These are phyloP conservation scores for Choristoneura rosaceana DNA, from an alignment of 2,888 invertebrate species.

Conservation along the genomic window DNA sequence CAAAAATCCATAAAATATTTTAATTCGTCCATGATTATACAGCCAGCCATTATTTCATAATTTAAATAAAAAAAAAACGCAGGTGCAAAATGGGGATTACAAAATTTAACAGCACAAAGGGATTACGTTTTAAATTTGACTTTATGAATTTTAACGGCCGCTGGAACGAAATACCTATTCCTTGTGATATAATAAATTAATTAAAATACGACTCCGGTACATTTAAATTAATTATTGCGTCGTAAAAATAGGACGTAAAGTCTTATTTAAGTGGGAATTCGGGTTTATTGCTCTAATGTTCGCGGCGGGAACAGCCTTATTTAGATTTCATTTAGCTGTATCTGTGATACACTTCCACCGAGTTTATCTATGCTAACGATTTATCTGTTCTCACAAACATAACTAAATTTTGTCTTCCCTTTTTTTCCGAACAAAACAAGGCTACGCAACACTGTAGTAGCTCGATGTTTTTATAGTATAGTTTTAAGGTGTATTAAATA, in stretches of 20 bases:
- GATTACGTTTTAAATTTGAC: slow-evolving; percentile 10
- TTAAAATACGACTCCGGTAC: slow-evolving; percentile 25
- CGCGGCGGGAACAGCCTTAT: slow-evolving; percentile 40
- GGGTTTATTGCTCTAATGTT: slow-evolving; percentile 45
- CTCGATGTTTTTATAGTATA: too few relatives aligned
- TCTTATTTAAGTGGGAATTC: slow-evolving; percentile 30
- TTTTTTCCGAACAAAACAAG: too few relatives aligned
- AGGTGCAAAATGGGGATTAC: not conserved
- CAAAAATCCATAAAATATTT: not conserved
- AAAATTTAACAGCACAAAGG: slow-evolving; percentile 7
- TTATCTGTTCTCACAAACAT: slow-evolving; percentile 9
- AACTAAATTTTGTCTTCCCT: not conserved
- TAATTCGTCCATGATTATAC: not conserved
- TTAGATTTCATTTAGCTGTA: slow-evolving; percentile 46
- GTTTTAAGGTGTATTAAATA: too few relatives aligned
- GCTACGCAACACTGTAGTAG: too few relatives aligned
- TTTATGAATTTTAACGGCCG: slow-evolving; percentile 17
- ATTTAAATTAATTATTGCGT: slow-evolving; percentile 37
- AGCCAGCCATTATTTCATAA: not conserved
- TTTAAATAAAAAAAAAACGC: slow-evolving; percentile 9
- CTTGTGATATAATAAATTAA: slow-evolving; percentile 32
- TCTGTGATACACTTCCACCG: not conserved
- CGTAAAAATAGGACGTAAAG: slow-evolving; percentile 33
- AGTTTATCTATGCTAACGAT: slow-evolving; percentile 30
- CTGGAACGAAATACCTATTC: slow-evolving; percentile 3